These are phyloP conservation scores for Cephus pulcher DNA, from an alignment of 2,888 invertebrate species.

Conservation along the genomic window DNA sequence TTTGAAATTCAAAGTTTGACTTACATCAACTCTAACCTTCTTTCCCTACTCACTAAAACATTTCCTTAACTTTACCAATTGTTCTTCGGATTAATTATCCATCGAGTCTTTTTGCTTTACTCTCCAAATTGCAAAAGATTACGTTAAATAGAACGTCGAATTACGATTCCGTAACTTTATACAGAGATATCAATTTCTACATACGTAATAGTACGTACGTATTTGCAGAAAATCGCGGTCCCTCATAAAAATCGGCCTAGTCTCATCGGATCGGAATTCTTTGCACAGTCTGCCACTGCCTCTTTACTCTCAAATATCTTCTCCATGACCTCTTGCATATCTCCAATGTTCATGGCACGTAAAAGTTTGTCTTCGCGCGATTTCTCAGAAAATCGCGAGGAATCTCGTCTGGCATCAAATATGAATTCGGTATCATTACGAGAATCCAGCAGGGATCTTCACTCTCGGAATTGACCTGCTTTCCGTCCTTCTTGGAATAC, in stretches of 20 bases:
- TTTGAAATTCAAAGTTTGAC: background rate
- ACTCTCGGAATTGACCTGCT: background rate
- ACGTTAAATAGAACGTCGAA: background rate
- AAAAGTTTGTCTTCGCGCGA: slow-evolving; percentile 26
- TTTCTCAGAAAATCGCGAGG: background rate
- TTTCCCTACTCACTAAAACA: background rate
- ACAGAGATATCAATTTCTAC: background rate
- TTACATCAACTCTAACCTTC: background rate
- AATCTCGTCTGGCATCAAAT: background rate
- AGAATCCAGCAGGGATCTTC: background rate
- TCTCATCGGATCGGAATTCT: background rate
- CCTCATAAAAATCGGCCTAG: background rate
- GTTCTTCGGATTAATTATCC: slow-evolving; percentile 11
- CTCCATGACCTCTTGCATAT: background rate
- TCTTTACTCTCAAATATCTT: too few relatives aligned
- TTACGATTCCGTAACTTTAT: background rate
- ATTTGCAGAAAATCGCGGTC: background rate
- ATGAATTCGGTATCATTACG: background rate
- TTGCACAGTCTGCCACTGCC: too few relatives aligned
- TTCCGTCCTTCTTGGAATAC: background rate
- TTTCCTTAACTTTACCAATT: slow-evolving; percentile 26
- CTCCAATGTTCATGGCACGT: slow-evolving; percentile 41
- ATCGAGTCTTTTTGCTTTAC: slow-evolving; percentile 26
- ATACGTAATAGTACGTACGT: background rate
- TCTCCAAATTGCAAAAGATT: slow-evolving; percentile 33